phyloP scores from a whole-genome alignment of 2,113 vertebrate genomes.

The Otolemur garnettii region DNA sequence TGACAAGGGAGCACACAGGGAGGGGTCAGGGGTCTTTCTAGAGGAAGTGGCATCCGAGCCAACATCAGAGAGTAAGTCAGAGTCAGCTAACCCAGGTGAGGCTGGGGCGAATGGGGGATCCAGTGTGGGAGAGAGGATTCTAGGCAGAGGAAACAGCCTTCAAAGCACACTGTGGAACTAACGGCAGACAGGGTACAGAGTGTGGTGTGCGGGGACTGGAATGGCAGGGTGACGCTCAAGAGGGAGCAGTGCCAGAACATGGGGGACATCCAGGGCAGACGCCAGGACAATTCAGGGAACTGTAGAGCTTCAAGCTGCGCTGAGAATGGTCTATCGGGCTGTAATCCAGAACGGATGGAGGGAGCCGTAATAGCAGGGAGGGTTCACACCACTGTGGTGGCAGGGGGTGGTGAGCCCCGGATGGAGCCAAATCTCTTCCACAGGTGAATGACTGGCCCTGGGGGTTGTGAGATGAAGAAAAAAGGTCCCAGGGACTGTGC shows the following conservation, averaged over 20 bases:
- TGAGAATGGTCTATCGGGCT: background rate
- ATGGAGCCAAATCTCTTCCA: background rate
- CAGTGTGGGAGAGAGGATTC: background rate
- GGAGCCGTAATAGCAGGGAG: too few species aligned
- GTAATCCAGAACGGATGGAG: background rate
- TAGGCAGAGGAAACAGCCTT: background rate
- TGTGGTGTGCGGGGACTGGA: background rate
- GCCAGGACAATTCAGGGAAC: background rate
- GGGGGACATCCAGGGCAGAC: background rate
- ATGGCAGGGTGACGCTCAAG: background rate
- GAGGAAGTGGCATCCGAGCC: background rate
- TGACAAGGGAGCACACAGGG: background rate
- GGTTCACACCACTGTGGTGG: background rate
- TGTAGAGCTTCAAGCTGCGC: background rate
- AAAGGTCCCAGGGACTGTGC: background rate
- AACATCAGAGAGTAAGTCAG: background rate
- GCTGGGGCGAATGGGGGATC: background rate
- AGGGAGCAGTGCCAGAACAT: background rate
- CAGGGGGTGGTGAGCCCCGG: rapidly evolving
- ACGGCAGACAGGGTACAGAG: background rate
- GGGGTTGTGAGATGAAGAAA: background rate
- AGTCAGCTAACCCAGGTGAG: background rate
- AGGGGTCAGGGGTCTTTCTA: background rate
- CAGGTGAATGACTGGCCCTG: background rate
- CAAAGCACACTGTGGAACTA: background rate